Evolutionary conservation across 2,888 invertebrate species (phyloP).

Genomic region (Coelogynopora nodosa): DNA sequence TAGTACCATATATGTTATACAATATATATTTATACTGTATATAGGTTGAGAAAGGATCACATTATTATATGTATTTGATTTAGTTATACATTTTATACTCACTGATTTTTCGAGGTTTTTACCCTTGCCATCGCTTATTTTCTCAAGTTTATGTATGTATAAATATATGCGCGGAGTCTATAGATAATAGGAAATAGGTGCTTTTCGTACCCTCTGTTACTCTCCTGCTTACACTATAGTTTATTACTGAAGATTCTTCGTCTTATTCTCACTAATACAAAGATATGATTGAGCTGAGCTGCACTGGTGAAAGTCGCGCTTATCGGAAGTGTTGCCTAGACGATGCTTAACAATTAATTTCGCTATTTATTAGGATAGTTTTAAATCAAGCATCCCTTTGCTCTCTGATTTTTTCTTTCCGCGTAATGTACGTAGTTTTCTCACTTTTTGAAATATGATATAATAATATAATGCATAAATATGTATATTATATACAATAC

Average conservation of each 20-base stretch:
- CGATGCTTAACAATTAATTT: conserved; percentile 12
- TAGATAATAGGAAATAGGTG: not conserved
- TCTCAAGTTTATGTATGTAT: not conserved
- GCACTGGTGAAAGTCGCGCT: not conserved
- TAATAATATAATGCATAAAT: too few relatives aligned
- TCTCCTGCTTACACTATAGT: not conserved
- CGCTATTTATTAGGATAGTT: conserved; percentile 24
- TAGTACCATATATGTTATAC: too few relatives aligned
- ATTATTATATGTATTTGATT: too few relatives aligned
- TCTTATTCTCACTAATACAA: not conserved
- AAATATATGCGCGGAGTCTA: not conserved
- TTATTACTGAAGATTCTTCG: not conserved
- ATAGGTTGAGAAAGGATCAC: too few relatives aligned
- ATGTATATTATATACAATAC: too few relatives aligned
- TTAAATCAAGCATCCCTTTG: too few relatives aligned
- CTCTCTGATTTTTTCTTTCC: too few relatives aligned
- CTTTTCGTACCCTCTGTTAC: not conserved
- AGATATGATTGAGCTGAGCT: not conserved
- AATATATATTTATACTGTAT: too few relatives aligned
- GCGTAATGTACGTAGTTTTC: too few relatives aligned
- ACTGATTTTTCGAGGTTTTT: not conserved
- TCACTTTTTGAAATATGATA: too few relatives aligned
- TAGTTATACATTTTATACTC: too few relatives aligned
- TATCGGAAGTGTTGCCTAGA: conserved; percentile 4
- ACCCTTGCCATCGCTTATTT: not conserved